Conservation (phyloP, 2,797 vertebrate species). For the Labroides dimidiatus region DNA sequence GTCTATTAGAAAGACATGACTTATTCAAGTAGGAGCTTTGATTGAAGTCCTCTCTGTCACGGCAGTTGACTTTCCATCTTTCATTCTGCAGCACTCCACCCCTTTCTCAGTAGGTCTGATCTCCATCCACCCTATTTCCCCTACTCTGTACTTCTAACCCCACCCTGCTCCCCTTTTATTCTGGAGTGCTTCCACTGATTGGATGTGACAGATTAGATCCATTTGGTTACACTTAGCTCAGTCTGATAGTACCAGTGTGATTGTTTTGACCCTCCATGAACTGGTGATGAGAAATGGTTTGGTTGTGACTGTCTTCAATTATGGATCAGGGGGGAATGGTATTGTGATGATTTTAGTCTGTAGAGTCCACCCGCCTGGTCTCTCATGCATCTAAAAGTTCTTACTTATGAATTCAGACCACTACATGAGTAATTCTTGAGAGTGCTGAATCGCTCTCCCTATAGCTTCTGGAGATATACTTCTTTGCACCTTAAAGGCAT, state of each 20-base stretch:
- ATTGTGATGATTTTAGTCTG: slow-evolving; percentile 48
- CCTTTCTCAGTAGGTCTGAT: slow-evolving; percentile 29
- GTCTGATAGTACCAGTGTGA: slow-evolving; percentile 23
- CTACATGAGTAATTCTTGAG: slow-evolving; percentile 29
- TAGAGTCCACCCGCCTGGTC: neutral
- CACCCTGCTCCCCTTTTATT: slow-evolving; percentile 41
- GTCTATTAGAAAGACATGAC: slow-evolving; percentile 74
- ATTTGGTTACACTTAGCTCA: slow-evolving; percentile 49
- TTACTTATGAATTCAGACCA: slow-evolving; percentile 44
- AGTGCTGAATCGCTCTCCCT: slow-evolving; percentile 4
- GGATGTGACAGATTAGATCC: slow-evolving; percentile 66
- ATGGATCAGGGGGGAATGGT: slow-evolving; percentile 44
- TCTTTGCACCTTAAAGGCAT: slow-evolving; percentile 9
- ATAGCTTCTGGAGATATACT: slow-evolving; percentile 27
- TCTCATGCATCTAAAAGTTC: slow-evolving; percentile 17
- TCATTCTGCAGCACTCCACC: slow-evolving; percentile 42
- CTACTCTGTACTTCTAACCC: slow-evolving; percentile 36
- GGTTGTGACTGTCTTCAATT: slow-evolving; percentile 53
- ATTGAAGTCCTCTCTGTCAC: slow-evolving; percentile 65
- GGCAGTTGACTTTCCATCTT: slow-evolving; percentile 57
- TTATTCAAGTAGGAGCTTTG: slow-evolving; percentile 68
- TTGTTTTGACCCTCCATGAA: slow-evolving; percentile 54
- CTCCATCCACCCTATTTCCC: slow-evolving; percentile 30
- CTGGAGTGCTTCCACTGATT: slow-evolving; percentile 51
- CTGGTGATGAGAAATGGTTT: slow-evolving; percentile 46